Evolutionary conservation across 2,113 vertebrate species (phyloP), one percentile per base, ranked within the genome.

Genomic region (Speoplatyrhinus poulsoni): DNA sequence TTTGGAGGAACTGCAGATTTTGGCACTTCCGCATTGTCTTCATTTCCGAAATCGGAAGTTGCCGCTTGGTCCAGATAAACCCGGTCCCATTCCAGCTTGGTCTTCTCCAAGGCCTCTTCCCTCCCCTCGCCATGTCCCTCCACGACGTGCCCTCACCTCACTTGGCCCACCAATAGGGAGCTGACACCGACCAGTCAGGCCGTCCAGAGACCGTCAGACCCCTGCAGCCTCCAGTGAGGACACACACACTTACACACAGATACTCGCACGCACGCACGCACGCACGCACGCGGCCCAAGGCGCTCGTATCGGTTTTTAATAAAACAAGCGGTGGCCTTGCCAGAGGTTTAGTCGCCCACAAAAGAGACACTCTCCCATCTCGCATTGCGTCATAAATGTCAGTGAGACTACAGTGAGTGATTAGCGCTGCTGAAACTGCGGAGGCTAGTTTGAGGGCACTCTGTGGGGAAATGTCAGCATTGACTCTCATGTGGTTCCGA

Each of bases 151-250:
- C 72, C 77, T 82, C 81, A 58, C 87, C 87, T 90, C 83, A 83
- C 52, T 47, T 73, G 63, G 88, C 70, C 87, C 87, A 84, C 80
- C 82, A 91, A 90, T 89, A 88, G 89, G 76, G 64, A 87, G 81
- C 75, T 92, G 91, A 91, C 92, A 93, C 91, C 90, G 92, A 92
- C 92, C 90, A 92, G 88, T 90, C 90, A 91, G 82, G 83, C 86
- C 82, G 84, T 26, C 26, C 26, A 26, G 82, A 85, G 82, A 73
- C 82, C 78, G 80, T 89, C 86, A 87, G 76, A 55, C 69, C 79
- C 80, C 76, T 77, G 76, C 80, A 83, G 13, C 63, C 62, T 72
- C 60, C 58, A 77, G 66, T 70, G n/a, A 70, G 79, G 65, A 60
- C 65, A 62, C 62, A 73, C 60, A 26, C 77, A 58, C 60, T 33